These are phyloP conservation scores for Hipparchia semele DNA, from an alignment of 2,888 invertebrate genomes.

Conservation along the genomic window DNA sequence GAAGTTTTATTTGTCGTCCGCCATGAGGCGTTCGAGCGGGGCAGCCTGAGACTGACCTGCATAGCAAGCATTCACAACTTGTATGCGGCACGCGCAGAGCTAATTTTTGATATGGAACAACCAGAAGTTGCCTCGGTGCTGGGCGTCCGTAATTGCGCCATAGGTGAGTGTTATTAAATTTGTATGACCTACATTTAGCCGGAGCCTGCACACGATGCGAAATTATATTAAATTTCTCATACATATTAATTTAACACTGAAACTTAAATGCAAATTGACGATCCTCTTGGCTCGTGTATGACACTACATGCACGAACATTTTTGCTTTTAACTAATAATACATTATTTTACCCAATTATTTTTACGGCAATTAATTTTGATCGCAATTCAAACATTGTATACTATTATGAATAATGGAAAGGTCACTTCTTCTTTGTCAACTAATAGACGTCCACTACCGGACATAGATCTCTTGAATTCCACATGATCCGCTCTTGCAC, in stretches of 20 bases:
- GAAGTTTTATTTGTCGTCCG: constrained; percentile 85
- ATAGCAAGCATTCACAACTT: constrained; percentile 87
- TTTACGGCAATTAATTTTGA: not conserved
- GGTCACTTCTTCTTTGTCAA: too few species aligned
- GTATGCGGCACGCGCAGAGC: constrained; percentile 84
- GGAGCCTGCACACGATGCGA: not conserved
- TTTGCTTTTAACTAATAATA: not conserved
- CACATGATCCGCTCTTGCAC: too few species aligned
- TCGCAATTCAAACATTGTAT: too few species aligned
- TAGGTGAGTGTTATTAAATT: constrained; percentile 66
- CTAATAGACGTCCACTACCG: too few species aligned
- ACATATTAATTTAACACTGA: constrained; percentile 14
- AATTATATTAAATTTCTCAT: constrained; percentile 13
- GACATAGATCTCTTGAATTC: too few species aligned
- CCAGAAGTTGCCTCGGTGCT: constrained; percentile 89
- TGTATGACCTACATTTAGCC: constrained; percentile 22
- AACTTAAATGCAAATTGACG: constrained; percentile 14
- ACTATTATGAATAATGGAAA: too few species aligned
- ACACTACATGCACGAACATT: not conserved
- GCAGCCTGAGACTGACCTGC: constrained; percentile 86
- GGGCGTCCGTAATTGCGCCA: constrained; percentile 85
- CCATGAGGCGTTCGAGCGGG: constrained; percentile 85
- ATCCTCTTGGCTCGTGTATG: constrained; percentile 5
- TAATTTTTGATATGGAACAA: constrained; percentile 88
- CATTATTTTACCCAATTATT: not conserved